These are phyloP conservation scores for Torymus aiolomorphi DNA, from an alignment of 2,888 invertebrate genomes.

Conservation along the genomic window DNA sequence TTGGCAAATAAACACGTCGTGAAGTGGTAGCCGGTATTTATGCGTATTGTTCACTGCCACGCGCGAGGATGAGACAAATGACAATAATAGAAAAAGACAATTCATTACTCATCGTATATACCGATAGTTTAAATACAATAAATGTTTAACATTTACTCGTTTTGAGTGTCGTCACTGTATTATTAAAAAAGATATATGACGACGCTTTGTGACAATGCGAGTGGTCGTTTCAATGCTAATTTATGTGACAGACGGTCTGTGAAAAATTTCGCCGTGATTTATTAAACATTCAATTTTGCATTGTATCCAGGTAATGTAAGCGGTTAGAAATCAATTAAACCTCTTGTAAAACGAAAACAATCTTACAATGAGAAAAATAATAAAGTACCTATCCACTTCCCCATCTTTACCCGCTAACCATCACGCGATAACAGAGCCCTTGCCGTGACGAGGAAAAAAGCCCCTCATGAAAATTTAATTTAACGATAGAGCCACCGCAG, in stretches of 20 bases:
- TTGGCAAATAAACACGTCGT: neutral
- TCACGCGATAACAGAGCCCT: too few species aligned
- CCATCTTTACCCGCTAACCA: too few species aligned
- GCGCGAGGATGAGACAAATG: neutral
- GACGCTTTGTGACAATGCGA: neutral
- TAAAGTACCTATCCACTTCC: too few species aligned
- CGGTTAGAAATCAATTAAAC: too few species aligned
- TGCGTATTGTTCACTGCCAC: too few species aligned
- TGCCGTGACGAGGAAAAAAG: neutral
- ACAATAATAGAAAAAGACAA: slow-evolving; percentile 1
- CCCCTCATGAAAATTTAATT: neutral
- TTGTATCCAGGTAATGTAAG: too few species aligned
- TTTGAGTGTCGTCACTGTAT: neutral
- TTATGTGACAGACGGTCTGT: neutral
- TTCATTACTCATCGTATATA: slow-evolving; percentile 4
- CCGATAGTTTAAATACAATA: slow-evolving; percentile 12
- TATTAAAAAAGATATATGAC: slow-evolving; percentile 13
- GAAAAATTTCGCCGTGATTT: too few species aligned
- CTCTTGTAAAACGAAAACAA: too few species aligned
- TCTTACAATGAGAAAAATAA: too few species aligned
- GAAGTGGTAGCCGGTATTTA: neutral
- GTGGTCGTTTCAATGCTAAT: slow-evolving; percentile 12
- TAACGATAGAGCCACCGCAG: neutral
- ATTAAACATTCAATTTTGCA: too few species aligned
- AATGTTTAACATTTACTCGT: neutral